These are phyloP conservation scores for Helicorthomorpha holstii DNA, from an alignment of 1,140 invertebrate genomes.

Conservation along the genomic window DNA sequence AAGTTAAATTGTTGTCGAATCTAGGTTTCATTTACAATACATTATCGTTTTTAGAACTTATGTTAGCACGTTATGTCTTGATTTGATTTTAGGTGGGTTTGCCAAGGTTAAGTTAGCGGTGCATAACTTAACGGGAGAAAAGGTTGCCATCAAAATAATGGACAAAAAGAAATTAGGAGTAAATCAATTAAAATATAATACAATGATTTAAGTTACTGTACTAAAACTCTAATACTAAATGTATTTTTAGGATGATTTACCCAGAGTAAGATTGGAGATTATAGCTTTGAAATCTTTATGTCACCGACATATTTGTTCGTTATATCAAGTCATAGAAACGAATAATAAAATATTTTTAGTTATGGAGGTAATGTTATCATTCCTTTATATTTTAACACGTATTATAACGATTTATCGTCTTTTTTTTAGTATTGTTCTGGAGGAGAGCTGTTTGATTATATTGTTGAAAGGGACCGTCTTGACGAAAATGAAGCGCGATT, in stretches of 20 bases:
- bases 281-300: constrained; percentile 57
- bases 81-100: constrained; percentile 49
- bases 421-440: constrained; percentile 49
- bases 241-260: constrained; percentile 49
- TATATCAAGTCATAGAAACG: constrained; percentile 68
- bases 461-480: constrained; percentile 51
- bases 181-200: constrained; percentile 18
- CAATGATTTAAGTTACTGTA: neutral
- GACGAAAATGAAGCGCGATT: constrained; percentile 47
- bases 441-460: constrained; percentile 72
- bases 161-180: constrained; percentile 55
- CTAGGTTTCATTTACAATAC: too few relatives aligned
- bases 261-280: constrained; percentile 57
- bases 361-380: constrained; percentile 37
- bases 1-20: too few relatives aligned
- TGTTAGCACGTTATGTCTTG: too few relatives aligned
- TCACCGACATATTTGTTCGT: constrained; percentile 66
- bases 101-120: constrained; percentile 63
- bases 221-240: neutral
- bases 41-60: too few relatives aligned
- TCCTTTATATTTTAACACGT: neutral
- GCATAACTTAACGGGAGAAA: constrained; percentile 56
- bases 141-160: constrained; percentile 76
- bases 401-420: neutral
- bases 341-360: constrained; percentile 48